These are phyloP conservation scores for Eospalax fontanierii DNA, from an alignment of 2,797 vertebrate species.

Conservation along the genomic window DNA sequence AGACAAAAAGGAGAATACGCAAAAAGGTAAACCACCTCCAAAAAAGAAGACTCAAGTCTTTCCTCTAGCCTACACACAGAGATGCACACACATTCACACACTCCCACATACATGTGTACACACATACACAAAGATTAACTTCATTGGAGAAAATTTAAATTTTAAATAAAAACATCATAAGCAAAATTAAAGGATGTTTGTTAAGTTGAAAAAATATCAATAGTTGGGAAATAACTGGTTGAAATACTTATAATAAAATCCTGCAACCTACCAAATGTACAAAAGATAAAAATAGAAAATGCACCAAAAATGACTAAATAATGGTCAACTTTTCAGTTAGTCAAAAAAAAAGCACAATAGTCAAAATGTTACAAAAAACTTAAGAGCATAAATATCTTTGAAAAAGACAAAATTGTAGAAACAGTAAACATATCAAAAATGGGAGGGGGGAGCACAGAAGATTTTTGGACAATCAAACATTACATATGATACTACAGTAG, in stretches of 20 bases:
- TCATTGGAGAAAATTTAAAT: constrained; percentile 1
- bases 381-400: background rate
- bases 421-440: background rate
- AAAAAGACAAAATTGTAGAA: constrained; percentile 24
- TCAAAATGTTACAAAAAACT: background rate
- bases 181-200: background rate
- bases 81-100: background rate
- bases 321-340: background rate
- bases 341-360: background rate
- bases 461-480: too few species aligned
- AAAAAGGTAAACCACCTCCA: too few species aligned
- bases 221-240: background rate
- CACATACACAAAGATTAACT: background rate
- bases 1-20: background rate
- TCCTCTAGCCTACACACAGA: background rate
- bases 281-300: background rate
- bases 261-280: background rate
- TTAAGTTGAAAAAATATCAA: constrained; percentile 1
- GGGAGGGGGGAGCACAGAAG: background rate
- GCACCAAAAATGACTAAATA: background rate
- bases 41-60: too few species aligned
- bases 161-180: background rate
- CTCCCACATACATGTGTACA: background rate
- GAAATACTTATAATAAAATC: background rate
- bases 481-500: background rate